Conservation (phyloP, 1,140 invertebrate genomes). For the Micrasema minimum region DNA sequence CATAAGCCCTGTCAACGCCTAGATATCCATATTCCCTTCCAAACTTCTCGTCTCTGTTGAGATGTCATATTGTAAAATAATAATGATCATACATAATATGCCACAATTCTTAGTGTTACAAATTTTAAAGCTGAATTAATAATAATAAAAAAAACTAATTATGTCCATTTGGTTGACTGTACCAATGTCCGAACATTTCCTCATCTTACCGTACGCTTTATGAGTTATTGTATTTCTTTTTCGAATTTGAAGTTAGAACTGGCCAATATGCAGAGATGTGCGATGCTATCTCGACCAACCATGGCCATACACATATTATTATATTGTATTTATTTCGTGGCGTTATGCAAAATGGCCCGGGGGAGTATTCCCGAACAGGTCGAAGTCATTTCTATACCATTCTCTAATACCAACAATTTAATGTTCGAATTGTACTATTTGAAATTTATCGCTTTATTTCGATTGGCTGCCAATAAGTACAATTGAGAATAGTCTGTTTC, state of each 20-base stretch:
- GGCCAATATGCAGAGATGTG: conserved; percentile 50
- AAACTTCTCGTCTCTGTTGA: no score
- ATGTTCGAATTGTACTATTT: conserved; percentile 1
- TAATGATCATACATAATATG: no score
- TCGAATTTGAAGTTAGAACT: conserved; percentile 10
- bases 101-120: no score
- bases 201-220: conserved; percentile 48
- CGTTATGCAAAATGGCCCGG: conserved; percentile 42
- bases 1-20: no score
- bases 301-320: no score
- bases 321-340: conserved; percentile 43
- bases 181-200: conserved; percentile 37
- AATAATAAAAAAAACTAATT: no score
- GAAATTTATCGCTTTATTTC: conserved; percentile 27
- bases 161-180: conserved; percentile 18
- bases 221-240: conserved; percentile 47
- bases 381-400: conserved; percentile 11
- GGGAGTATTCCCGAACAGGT: conserved; percentile 46
- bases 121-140: no score
- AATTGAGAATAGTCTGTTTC: neutral
- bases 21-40: no score
- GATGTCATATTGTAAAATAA: no score
- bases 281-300: conserved; percentile 49
- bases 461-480: no score
- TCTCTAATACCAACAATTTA: conserved; percentile 13